A percentile compares a stretch with the other conserved stretches of the same genome.
phyloP scores from a whole-genome alignment of 2,113 vertebrate genomes.

The Otolemur garnettii region DNA sequence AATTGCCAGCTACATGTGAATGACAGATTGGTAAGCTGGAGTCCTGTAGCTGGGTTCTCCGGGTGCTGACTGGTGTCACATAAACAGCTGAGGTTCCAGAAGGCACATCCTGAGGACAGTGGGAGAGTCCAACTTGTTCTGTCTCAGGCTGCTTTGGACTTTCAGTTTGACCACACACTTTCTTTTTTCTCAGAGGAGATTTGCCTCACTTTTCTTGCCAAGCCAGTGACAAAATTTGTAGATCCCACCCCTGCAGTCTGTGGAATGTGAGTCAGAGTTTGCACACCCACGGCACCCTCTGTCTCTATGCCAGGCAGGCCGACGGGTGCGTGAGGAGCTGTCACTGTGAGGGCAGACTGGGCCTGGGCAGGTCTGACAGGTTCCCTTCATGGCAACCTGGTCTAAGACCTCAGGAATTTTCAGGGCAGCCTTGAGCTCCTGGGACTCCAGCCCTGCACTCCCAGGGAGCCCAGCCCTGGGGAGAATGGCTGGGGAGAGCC shows the following conservation, averaged over 20 bases:
- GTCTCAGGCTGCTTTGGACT: background rate
- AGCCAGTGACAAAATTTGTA: background rate
- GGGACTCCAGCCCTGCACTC: background rate
- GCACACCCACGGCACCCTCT: background rate
- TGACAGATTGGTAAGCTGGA: background rate
- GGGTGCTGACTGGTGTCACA: background rate
- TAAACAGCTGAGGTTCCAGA: background rate
- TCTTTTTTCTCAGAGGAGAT: background rate
- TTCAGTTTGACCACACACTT: rapidly evolving
- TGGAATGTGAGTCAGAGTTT: background rate
- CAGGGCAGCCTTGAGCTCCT: background rate
- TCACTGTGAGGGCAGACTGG: background rate
- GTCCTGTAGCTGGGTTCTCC: background rate
- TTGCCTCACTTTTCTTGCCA: background rate
- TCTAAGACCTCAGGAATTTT: background rate
- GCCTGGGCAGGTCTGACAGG: rapidly evolving
- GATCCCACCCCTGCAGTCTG: background rate
- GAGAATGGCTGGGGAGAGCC: rapidly evolving
- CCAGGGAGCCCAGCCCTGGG: rapidly evolving
- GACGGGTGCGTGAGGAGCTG: background rate
- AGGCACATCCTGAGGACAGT: background rate
- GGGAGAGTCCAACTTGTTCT: background rate
- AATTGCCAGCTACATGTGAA: background rate
- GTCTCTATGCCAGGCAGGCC: background rate
- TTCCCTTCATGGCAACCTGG: background rate